Conservation (phyloP, 2,888 invertebrate genomes). For the Thelaira solivaga region DNA sequence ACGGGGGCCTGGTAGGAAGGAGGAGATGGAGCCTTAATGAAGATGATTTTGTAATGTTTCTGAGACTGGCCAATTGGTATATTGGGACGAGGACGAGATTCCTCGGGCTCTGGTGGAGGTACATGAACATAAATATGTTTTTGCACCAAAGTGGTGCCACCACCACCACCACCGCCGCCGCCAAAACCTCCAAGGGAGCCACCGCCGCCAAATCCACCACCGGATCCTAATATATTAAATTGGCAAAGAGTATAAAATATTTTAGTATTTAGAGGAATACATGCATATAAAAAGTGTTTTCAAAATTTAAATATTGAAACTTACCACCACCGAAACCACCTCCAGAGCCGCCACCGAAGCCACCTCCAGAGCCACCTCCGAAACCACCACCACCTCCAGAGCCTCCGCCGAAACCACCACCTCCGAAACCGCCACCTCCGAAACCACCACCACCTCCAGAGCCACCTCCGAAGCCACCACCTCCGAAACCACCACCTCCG, state of each 20-base stretch:
- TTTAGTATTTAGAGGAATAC: too few species aligned
- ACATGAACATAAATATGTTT: slow-evolving; percentile 94
- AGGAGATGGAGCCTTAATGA: slow-evolving; percentile 92
- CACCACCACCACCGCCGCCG: slow-evolving; percentile 70
- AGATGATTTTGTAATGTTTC: slow-evolving; percentile 94
- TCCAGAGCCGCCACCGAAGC: slow-evolving; percentile 66
- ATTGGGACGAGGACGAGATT: slow-evolving; percentile 80
- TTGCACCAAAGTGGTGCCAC: slow-evolving; percentile 81
- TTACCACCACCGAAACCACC: slow-evolving; percentile 69
- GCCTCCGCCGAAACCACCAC: slow-evolving; percentile 66
- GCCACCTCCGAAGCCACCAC: slow-evolving; percentile 65
- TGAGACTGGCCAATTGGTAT: slow-evolving; percentile 85
- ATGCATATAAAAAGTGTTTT: background rate
- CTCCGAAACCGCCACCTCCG: slow-evolving; percentile 52
- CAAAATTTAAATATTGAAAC: background rate
- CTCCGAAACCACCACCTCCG: slow-evolving; percentile 66
- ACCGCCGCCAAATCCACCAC: slow-evolving; percentile 53
- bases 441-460: slow-evolving; percentile 61
- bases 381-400: slow-evolving; percentile 66
- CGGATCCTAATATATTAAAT: slow-evolving; percentile 31
- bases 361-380: slow-evolving; percentile 64
- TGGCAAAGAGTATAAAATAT: background rate
- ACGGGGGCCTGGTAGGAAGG: slow-evolving; percentile 89
- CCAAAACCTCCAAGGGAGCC: slow-evolving; percentile 60
- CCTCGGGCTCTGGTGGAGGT: slow-evolving; percentile 90